Evolutionary conservation across 2,888 invertebrate species (phyloP).

Genomic region (Pollenia angustigena): DNA sequence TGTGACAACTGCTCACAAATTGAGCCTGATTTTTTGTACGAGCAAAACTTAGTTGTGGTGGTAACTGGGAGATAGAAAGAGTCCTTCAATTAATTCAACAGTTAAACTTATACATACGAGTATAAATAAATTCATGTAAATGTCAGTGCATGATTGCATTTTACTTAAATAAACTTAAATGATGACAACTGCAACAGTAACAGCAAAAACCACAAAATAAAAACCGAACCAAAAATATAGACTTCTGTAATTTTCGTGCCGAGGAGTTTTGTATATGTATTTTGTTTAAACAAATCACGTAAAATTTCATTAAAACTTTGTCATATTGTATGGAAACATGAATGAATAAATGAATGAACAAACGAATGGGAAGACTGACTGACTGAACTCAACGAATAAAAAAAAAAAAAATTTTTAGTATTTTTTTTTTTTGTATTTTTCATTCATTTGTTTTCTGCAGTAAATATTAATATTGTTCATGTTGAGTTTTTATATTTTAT

Average conservation of each 20-base stretch:
- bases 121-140: slow-evolving; percentile 36
- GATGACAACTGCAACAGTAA: slow-evolving; percentile 36
- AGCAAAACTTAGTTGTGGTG: background rate
- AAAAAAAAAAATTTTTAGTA: background rate
- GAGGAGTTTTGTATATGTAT: slow-evolving; percentile 9
- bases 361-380: slow-evolving; percentile 9
- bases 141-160: slow-evolving; percentile 34
- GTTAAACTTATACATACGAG: slow-evolving; percentile 42
- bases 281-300: slow-evolving; percentile 70
- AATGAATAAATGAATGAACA: slow-evolving; percentile 23
- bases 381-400: slow-evolving; percentile 12
- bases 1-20: slow-evolving; percentile 67
- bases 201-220: background rate
- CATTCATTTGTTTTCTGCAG: background rate
- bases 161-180: slow-evolving; percentile 54
- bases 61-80: background rate
- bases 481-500: slow-evolving; percentile 28
- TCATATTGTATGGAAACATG: slow-evolving; percentile 30
- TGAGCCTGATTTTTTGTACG: background rate
- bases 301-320: slow-evolving; percentile 72
- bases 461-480: slow-evolving; percentile 35
- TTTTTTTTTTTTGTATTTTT: slow-evolving; percentile 9
- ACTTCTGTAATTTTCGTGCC: background rate
- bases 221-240: slow-evolving; percentile 8
- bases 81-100: slow-evolving; percentile 37